These are phyloP conservation scores for Cervus canadensis DNA, from an alignment of 2,113 vertebrate genomes.

Conservation along the genomic window DNA sequence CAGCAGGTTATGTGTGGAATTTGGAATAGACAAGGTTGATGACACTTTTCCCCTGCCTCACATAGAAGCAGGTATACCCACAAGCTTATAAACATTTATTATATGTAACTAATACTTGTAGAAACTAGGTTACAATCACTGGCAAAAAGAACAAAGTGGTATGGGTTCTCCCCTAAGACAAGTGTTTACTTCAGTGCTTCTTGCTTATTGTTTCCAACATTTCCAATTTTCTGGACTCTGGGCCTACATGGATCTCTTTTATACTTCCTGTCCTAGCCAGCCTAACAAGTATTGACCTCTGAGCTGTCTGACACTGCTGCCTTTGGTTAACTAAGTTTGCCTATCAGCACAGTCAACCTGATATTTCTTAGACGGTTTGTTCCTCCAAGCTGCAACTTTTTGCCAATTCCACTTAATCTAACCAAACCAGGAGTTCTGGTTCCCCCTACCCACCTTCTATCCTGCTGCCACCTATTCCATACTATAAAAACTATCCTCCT, in stretches of 20 bases:
- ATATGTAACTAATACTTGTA: not conserved
- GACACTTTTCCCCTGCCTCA: not conserved
- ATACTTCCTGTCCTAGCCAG: not conserved
- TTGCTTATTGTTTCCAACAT: not conserved
- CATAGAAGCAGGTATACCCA: not conserved
- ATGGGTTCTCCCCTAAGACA: not conserved
- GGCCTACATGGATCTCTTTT: not conserved
- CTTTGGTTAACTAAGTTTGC: not conserved
- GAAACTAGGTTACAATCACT: not conserved
- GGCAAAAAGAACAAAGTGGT: not conserved
- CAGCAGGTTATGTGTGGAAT: not conserved
- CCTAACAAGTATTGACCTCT: not conserved
- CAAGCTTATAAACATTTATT: not conserved
- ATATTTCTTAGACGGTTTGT: not conserved
- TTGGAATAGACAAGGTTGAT: not conserved
- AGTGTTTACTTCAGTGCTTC: not conserved
- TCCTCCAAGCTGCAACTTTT: not conserved
- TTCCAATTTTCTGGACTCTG: not conserved
- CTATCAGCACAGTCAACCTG: not conserved
- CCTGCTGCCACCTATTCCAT: not conserved
- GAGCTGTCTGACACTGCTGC: not conserved
- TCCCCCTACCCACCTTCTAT: not conserved
- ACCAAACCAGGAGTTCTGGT: not conserved
- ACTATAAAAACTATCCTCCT: not conserved
- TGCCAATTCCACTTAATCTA: not conserved